phyloP scores from a whole-genome alignment of 2,113 vertebrate species.

The Neotoma lepida region DNA sequence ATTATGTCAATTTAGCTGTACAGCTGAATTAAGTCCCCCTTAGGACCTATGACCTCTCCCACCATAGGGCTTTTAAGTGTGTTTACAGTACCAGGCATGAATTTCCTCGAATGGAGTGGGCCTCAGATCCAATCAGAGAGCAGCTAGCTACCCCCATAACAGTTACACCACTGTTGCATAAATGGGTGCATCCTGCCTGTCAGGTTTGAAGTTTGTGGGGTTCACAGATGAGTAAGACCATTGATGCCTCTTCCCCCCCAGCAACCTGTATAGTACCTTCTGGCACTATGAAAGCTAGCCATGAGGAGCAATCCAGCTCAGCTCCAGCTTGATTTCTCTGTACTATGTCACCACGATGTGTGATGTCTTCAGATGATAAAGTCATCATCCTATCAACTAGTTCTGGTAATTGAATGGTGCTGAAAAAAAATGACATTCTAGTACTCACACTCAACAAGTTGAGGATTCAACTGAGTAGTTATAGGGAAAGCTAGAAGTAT shows the following conservation, averaged over 20 bases:
- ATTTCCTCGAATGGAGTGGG: not conserved
- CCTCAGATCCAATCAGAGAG: not conserved
- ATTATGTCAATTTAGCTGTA: not conserved
- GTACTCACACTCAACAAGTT: not conserved
- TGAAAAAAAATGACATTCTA: not conserved
- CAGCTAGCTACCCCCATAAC: not conserved
- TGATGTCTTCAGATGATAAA: not conserved
- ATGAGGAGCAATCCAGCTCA: not conserved
- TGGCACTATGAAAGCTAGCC: not conserved
- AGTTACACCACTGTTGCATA: not conserved
- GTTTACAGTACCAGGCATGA: not conserved
- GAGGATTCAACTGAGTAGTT: slow-evolving; percentile 19
- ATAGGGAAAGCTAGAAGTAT: not conserved
- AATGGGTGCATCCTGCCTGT: not conserved
- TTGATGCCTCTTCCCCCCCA: not conserved
- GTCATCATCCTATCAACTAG: not conserved
- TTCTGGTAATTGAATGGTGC: not conserved
- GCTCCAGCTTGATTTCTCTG: not conserved
- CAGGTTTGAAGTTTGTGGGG: not conserved
- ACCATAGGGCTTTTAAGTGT: not conserved
- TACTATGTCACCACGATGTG: not conserved
- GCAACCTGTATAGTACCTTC: not conserved
- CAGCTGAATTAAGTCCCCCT: not conserved
- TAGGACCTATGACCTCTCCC: not conserved
- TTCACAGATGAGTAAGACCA: not conserved